Evolutionary conservation across 2,888 invertebrate genomes (phyloP).

Genomic region (Ochropacha duplaris): DNA sequence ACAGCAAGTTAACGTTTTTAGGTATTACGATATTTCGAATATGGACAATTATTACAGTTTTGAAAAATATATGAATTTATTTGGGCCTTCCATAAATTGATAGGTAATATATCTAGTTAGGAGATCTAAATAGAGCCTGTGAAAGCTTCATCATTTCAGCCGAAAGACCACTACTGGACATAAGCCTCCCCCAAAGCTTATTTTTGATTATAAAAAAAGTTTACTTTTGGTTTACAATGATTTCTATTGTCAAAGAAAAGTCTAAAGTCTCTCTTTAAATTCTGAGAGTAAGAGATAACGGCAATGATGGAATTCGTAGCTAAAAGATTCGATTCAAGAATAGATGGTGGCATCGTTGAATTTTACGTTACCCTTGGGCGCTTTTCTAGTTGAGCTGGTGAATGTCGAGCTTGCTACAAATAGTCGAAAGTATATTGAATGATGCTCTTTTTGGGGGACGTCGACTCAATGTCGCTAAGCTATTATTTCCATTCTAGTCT

Average conservation of each 20-base stretch:
- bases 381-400: constrained; percentile 1
- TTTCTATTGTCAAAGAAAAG: too few species aligned
- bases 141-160: too few species aligned
- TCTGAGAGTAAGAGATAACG: background rate
- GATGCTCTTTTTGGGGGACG: background rate
- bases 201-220: too few species aligned
- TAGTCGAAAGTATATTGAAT: too few species aligned
- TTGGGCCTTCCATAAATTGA: too few species aligned
- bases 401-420: constrained; percentile 5
- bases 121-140: too few species aligned
- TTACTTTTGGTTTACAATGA: too few species aligned
- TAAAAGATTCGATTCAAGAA: background rate
- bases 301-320: background rate
- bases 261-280: too few species aligned
- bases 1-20: constrained; percentile 3
- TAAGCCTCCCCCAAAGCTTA: too few species aligned
- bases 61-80: background rate
- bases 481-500: too few species aligned
- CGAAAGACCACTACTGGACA: too few species aligned
- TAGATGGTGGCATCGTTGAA: background rate
- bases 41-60: background rate
- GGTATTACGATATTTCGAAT: background rate
- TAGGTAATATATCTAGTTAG: too few species aligned
- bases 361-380: background rate
- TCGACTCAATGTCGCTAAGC: background rate